These are phyloP conservation scores for Megaceryle torquata DNA, from an alignment of 2,113 vertebrate species.

Conservation along the genomic window DNA sequence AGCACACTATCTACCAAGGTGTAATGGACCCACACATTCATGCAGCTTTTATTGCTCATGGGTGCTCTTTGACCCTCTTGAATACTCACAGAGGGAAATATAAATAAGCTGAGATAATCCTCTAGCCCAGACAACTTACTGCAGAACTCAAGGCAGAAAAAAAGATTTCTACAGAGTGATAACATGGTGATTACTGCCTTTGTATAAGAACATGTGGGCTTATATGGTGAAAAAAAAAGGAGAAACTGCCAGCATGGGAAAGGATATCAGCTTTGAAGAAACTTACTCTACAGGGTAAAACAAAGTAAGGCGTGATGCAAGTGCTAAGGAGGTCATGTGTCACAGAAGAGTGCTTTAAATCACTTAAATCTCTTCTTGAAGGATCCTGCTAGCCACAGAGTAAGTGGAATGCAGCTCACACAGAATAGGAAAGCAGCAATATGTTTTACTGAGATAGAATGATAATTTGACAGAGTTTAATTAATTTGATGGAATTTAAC, in stretches of 20 bases:
- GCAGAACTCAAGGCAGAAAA: neutral
- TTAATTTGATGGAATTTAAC: neutral
- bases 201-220: neutral
- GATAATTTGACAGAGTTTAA: neutral
- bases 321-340: neutral
- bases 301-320: neutral
- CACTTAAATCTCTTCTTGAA: neutral
- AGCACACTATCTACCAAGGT: neutral
- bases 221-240: neutral
- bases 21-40: neutral
- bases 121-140: neutral
- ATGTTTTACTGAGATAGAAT: neutral
- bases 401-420: neutral
- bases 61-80: neutral
- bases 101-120: neutral
- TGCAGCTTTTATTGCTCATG: neutral
- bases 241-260: neutral
- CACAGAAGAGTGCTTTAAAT: neutral
- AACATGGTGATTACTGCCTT: neutral
- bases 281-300: neutral
- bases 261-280: neutral
- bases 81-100: neutral
- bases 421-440: neutral
- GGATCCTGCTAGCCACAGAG: neutral
- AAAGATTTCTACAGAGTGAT: neutral